Evolutionary conservation across 2,888 invertebrate genomes (phyloP).

Genomic region (Lacanobia wlatinum): DNA sequence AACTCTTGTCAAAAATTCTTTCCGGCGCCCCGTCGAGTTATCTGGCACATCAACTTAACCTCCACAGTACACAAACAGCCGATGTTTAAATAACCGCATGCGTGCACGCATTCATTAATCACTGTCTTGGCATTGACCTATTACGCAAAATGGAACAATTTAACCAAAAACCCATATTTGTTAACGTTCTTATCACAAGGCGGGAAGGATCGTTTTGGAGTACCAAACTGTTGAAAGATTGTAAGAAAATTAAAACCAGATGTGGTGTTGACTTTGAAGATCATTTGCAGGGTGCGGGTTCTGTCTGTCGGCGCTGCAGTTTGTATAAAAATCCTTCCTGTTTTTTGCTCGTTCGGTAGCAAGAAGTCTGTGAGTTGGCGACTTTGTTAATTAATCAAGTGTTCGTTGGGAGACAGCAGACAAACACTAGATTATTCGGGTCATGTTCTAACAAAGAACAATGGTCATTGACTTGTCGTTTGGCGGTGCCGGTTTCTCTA

Average conservation of each 20-base stretch:
- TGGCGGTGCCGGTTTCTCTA: constrained; percentile 44
- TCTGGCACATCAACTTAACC: constrained; percentile 35
- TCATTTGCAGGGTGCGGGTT: constrained; percentile 75
- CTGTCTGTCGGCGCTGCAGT: constrained; percentile 62
- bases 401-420: constrained; percentile 28
- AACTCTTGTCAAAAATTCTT: neutral
- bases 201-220: constrained; percentile 51
- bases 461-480: constrained; percentile 57
- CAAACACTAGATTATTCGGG: constrained; percentile 41
- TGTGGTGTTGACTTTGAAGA: constrained; percentile 61
- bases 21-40: constrained; percentile 23
- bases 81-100: constrained; percentile 57
- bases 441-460: constrained; percentile 56
- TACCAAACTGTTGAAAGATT: constrained; percentile 34
- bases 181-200: constrained; percentile 51
- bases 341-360: constrained; percentile 51
- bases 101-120: constrained; percentile 63
- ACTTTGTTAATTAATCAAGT: constrained; percentile 45
- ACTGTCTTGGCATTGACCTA: constrained; percentile 75
- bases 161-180: constrained; percentile 59
- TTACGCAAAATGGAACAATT: constrained; percentile 68
- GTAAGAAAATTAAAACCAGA: constrained; percentile 70
- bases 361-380: constrained; percentile 42
- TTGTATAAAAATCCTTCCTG: constrained; percentile 51
- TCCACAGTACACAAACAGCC: constrained; percentile 42